These are phyloP conservation scores for Cyclura pinguis DNA, from an alignment of 2,797 vertebrate genomes.

Conservation along the genomic window DNA sequence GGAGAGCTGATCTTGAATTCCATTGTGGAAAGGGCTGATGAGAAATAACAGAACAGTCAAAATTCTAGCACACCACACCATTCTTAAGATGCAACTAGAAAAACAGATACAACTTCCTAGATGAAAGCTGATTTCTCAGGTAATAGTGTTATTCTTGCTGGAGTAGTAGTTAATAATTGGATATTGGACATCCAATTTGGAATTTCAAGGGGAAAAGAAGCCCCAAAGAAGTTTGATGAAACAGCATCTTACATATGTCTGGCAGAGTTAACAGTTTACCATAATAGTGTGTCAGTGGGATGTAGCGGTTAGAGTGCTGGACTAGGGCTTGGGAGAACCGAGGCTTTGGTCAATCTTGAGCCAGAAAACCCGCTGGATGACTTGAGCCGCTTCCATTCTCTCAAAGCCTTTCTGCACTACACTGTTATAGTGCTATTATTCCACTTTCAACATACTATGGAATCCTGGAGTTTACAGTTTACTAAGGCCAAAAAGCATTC, in stretches of 20 bases:
- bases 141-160: neutral
- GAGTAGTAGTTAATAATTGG: neutral
- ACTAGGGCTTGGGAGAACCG: neutral
- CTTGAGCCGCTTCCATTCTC: too few relatives aligned
- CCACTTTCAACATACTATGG: too few relatives aligned
- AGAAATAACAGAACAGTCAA: neutral
- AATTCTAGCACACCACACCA: slow-evolving; percentile 4
- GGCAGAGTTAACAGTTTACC: neutral
- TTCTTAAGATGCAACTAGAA: slow-evolving; percentile 13
- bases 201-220: neutral
- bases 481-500: too few relatives aligned
- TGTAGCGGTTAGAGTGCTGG: neutral
- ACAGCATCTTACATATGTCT: neutral
- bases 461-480: too few relatives aligned
- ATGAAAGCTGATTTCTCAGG: neutral
- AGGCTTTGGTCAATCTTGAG: neutral
- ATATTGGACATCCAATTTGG: neutral
- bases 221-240: neutral
- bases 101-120: neutral
- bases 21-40: slow-evolving; percentile 22
- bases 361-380: neutral
- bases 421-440: too few relatives aligned
- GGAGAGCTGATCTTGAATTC: slow-evolving; percentile 15
- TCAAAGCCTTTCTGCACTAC: too few relatives aligned
- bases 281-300: neutral